Percentiles rank a stretch among this genome's conserved stretches.
These are phyloP conservation scores for Ips nitidus DNA, from an alignment of 1,140 invertebrate species.

Conservation along the genomic window DNA sequence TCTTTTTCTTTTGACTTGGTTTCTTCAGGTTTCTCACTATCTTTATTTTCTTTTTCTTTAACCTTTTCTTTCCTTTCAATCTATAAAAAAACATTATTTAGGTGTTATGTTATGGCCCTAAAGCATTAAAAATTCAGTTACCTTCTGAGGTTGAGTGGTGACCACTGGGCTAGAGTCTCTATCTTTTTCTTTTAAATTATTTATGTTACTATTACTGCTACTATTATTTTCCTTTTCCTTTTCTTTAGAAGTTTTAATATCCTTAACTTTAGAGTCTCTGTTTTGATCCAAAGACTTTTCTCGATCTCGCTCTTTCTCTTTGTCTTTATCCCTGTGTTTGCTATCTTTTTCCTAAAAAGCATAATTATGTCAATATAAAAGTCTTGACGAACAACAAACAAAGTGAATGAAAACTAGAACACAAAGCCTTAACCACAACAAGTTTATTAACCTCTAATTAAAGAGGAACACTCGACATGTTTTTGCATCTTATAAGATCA, in stretches of 20 bases:
- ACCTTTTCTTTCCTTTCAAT: conserved; percentile 39
- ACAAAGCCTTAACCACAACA: no score
- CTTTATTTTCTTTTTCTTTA: conserved; percentile 41
- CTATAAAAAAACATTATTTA: conserved; percentile 14
- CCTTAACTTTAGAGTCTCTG: conserved; percentile 45
- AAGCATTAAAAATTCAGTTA: neutral
- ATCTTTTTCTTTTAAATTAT: conserved; percentile 17
- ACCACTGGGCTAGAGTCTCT: conserved; percentile 18
- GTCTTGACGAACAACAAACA: no score
- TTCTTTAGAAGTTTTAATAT: conserved; percentile 43
- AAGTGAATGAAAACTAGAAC: no score
- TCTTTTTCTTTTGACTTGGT: conserved; percentile 38
- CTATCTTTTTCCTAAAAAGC: conserved; percentile 42
- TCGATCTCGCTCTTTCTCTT: conserved; percentile 43
- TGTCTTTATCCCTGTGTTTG: conserved; percentile 47
- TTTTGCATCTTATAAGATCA: no score
- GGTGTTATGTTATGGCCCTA: neutral
- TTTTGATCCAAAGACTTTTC: conserved; percentile 22
- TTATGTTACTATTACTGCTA: conserved; percentile 8
- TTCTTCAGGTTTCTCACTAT: conserved; percentile 37
- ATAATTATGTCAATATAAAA: neutral
- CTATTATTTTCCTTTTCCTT: conserved; percentile 34
- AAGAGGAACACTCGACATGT: no score
- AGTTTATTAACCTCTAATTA: no score
- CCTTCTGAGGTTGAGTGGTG: conserved; percentile 10